Evolutionary conservation across 1,140 invertebrate genomes (phyloP).

Genomic region (Rhagoletis pomonella): DNA sequence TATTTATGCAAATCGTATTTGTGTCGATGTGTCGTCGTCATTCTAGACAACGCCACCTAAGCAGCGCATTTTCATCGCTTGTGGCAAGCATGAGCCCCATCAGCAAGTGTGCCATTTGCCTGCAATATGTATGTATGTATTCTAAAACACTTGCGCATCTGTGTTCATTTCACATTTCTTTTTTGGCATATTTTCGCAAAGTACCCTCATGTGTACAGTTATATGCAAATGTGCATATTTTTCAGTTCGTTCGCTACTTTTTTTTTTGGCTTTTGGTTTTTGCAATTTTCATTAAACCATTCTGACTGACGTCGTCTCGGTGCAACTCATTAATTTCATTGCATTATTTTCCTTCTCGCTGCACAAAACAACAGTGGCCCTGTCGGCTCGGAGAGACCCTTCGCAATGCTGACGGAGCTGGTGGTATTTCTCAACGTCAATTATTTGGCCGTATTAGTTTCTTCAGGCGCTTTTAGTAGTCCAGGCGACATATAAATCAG

Average conservation of each 20-base stretch:
- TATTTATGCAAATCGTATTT: constrained; percentile 24
- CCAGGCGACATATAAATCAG: too few relatives aligned
- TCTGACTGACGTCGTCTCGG: neutral
- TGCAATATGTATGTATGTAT: too few relatives aligned
- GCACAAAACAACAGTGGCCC: neutral
- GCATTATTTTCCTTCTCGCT: constrained; percentile 29
- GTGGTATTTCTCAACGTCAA: too few relatives aligned
- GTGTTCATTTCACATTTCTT: neutral
- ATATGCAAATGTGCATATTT: neutral
- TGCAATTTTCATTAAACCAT: neutral
- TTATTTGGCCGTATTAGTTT: too few relatives aligned
- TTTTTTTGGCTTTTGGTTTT: neutral
- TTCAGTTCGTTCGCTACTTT: neutral
- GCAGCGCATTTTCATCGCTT: neutral
- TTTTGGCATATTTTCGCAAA: neutral
- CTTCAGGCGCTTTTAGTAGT: too few relatives aligned
- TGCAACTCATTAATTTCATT: constrained; percentile 31
- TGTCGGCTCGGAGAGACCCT: too few relatives aligned
- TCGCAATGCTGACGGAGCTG: too few relatives aligned
- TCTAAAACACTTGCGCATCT: neutral
- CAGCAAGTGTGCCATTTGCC: neutral
- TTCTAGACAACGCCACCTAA: neutral
- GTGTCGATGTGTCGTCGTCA: neutral
- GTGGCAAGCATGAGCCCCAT: neutral
- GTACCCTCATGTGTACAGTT: neutral